Percentiles rank a stretch among this genome's conserved stretches.
phyloP scores from a whole-genome alignment of 1,140 invertebrate species.

The Zaprionus ghesquierei region DNA sequence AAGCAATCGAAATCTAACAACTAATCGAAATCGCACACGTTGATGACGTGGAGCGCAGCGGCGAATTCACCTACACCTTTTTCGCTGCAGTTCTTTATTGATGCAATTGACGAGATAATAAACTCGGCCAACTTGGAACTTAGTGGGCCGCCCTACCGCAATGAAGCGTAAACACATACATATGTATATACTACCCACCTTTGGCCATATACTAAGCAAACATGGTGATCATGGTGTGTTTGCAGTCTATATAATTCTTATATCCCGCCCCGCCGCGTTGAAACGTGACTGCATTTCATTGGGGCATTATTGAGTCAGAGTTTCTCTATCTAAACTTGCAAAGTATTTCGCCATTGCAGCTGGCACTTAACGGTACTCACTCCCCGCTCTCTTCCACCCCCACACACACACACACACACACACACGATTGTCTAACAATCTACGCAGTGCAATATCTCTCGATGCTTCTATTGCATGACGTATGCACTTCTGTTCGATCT shows the following conservation, averaged over 20 bases:
- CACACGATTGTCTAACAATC: background rate
- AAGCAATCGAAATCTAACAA: background rate
- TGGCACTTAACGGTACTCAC: background rate
- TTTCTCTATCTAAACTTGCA: background rate
- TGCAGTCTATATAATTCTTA: too few species aligned
- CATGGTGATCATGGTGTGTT: background rate
- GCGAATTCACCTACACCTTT: too few species aligned
- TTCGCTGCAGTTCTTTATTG: background rate
- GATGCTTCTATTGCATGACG: background rate
- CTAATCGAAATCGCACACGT: background rate
- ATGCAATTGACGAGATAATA: slow-evolving; percentile 16
- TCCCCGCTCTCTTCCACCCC: background rate
- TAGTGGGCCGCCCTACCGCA: slow-evolving; percentile 11
- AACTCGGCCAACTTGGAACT: slow-evolving; percentile 13
- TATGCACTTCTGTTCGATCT: background rate
- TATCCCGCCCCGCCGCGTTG: background rate
- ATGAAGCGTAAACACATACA: background rate
- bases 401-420: background rate
- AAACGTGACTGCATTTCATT: slow-evolving; percentile 11
- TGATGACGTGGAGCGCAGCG: background rate
- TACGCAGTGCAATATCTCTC: background rate
- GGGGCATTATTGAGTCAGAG: background rate
- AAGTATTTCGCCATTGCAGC: background rate
- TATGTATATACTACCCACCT: background rate
- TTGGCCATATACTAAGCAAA: background rate